These are phyloP conservation scores for Cryptotermes secundus DNA, from an alignment of 1,140 invertebrate genomes.

Conservation along the genomic window DNA sequence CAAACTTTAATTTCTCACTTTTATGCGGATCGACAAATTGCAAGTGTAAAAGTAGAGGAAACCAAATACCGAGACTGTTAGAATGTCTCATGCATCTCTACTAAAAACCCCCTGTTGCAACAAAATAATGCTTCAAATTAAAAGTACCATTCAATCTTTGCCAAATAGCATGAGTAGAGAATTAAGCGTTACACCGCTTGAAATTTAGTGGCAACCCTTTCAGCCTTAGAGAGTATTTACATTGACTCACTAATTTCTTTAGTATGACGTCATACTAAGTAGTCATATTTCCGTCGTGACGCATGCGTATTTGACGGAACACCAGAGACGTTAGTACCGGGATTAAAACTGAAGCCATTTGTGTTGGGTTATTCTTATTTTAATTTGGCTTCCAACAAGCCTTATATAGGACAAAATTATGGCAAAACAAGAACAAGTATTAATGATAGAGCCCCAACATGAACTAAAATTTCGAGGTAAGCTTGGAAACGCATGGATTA, in stretches of 20 bases:
- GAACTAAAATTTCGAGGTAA: slow-evolving; percentile 73
- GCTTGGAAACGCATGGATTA: slow-evolving; percentile 28
- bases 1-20: not conserved
- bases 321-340: slow-evolving; percentile 39
- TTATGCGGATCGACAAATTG: not conserved
- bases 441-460: slow-evolving; percentile 69
- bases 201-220: not conserved
- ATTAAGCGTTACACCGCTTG: not conserved
- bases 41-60: not conserved
- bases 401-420: slow-evolving; percentile 42
- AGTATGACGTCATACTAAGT: slow-evolving; percentile 31
- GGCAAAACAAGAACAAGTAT: slow-evolving; percentile 61
- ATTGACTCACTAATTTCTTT: slow-evolving; percentile 24
- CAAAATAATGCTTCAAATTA: not conserved
- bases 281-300: slow-evolving; percentile 45
- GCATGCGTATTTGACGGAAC: slow-evolving; percentile 48
- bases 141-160: not conserved
- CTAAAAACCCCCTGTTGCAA: too few relatives aligned
- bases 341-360: slow-evolving; percentile 38
- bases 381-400: slow-evolving; percentile 22
- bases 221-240: not conserved
- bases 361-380: slow-evolving; percentile 21
- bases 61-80: not conserved
- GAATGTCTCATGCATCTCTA: not conserved
- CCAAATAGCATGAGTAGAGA: not conserved